These are phyloP conservation scores for Plemyria rubiginata DNA, from an alignment of 2,888 invertebrate species.

Conservation along the genomic window DNA sequence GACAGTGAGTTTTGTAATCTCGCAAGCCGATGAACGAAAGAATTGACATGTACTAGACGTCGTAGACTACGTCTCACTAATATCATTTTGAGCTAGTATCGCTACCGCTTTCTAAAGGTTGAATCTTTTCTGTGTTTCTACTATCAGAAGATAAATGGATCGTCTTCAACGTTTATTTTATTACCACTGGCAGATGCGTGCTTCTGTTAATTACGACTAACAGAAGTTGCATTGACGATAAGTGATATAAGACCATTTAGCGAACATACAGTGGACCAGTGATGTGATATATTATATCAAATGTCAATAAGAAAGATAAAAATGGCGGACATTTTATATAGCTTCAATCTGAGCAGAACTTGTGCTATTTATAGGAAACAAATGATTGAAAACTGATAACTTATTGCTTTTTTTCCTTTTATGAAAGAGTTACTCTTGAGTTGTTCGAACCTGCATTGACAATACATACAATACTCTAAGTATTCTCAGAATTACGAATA, in stretches of 20 bases:
- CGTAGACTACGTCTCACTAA: no score
- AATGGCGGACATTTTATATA: background rate
- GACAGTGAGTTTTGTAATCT: no score
- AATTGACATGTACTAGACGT: no score
- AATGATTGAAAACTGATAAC: no score
- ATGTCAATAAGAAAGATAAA: background rate
- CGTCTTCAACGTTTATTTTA: constrained; percentile 26
- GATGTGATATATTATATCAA: constrained; percentile 2
- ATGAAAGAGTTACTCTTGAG: no score
- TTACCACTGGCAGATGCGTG: constrained; percentile 34
- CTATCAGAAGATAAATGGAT: constrained; percentile 22
- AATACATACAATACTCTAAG: no score
- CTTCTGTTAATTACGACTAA: constrained; percentile 36
- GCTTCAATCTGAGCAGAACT: no score
- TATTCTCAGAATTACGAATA: no score
- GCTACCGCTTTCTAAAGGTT: background rate
- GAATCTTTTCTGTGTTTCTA: constrained; percentile 1
- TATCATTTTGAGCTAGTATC: background rate
- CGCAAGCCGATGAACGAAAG: no score
- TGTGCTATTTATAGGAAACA: no score
- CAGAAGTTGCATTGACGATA: constrained; percentile 35
- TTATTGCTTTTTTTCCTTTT: no score
- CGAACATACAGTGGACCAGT: constrained; percentile 16
- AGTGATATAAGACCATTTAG: constrained; percentile 36
- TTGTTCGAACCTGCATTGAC: no score